Evolutionary conservation across 2,113 vertebrate species (phyloP).

Genomic region (Cryptotis parvus): DNA sequence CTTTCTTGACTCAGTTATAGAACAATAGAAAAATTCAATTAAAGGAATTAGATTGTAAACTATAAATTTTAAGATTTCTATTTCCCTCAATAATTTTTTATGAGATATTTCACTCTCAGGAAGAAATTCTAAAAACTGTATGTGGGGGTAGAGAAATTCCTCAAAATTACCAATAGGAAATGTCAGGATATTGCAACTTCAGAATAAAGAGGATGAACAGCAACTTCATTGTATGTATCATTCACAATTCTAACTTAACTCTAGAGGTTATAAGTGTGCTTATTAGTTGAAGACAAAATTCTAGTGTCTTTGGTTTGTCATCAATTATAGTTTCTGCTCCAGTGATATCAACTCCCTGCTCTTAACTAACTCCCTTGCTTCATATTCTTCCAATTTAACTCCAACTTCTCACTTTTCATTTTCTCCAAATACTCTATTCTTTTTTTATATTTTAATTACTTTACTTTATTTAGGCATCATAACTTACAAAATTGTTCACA

Average conservation of each 20-base stretch:
- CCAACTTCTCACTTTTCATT: background rate
- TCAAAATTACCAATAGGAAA: background rate
- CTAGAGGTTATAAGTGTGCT: background rate
- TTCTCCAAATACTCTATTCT: background rate
- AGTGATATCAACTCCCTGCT: no score
- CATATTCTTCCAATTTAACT: background rate
- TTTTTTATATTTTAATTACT: no score
- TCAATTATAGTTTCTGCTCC: fast-evolving
- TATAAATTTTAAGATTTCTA: background rate
- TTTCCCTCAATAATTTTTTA: background rate
- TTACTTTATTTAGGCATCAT: no score
- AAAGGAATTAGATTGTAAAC: background rate
- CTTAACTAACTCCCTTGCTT: background rate
- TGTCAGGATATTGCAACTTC: background rate
- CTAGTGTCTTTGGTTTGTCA: background rate
- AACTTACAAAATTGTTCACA: no score
- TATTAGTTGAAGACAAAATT: background rate
- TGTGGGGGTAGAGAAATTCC: background rate
- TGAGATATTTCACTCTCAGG: background rate
- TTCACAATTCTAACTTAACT: fast-evolving
- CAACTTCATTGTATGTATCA: fast-evolving
- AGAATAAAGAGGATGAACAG: background rate
- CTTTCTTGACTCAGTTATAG: background rate
- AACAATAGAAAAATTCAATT: background rate
- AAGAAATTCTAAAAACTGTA: background rate